Evolutionary conservation across 1,140 invertebrate genomes (phyloP).

Genomic region (Forficula auricularia): DNA sequence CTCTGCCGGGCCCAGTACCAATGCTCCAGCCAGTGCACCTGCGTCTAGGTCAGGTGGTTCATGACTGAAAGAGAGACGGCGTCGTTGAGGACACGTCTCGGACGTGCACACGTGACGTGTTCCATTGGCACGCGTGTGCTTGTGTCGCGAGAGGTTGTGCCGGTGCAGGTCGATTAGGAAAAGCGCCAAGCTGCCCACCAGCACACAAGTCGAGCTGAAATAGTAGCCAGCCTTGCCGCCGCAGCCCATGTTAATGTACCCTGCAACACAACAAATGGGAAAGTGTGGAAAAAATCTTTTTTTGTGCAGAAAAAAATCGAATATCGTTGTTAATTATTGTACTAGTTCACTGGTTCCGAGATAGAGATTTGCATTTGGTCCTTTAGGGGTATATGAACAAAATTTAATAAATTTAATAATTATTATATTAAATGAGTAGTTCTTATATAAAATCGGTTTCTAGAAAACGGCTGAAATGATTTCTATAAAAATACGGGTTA

Average conservation of each 20-base stretch:
- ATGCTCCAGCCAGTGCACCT: conserved; percentile 24
- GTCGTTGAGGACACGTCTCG: conserved; percentile 34
- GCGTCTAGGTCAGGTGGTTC: conserved; percentile 32
- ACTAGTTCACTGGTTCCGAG: too few relatives aligned
- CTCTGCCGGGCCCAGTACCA: conserved; percentile 23
- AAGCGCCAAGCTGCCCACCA: conserved; percentile 53
- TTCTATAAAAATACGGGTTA: too few relatives aligned
- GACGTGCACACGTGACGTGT: conserved; percentile 35
- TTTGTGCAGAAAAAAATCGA: too few relatives aligned
- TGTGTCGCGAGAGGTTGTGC: conserved; percentile 44
- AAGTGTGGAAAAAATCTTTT: too few relatives aligned
- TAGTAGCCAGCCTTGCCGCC: conserved; percentile 62
- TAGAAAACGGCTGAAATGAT: too few relatives aligned
- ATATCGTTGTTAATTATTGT: too few relatives aligned
- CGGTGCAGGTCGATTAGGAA: conserved; percentile 65
- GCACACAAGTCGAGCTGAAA: conserved; percentile 57
- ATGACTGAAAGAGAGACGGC: conserved; percentile 37
- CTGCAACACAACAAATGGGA: conserved; percentile 32
- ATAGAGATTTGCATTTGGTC: too few relatives aligned
- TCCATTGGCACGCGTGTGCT: conserved; percentile 41
- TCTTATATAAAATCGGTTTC: too few relatives aligned
- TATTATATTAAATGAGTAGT: too few relatives aligned
- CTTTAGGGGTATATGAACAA: too few relatives aligned
- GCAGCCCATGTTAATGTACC: conserved; percentile 56
- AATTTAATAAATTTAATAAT: too few relatives aligned